phyloP scores from a whole-genome alignment of 2,113 vertebrate species.

The Lagenorhynchus albirostris region DNA sequence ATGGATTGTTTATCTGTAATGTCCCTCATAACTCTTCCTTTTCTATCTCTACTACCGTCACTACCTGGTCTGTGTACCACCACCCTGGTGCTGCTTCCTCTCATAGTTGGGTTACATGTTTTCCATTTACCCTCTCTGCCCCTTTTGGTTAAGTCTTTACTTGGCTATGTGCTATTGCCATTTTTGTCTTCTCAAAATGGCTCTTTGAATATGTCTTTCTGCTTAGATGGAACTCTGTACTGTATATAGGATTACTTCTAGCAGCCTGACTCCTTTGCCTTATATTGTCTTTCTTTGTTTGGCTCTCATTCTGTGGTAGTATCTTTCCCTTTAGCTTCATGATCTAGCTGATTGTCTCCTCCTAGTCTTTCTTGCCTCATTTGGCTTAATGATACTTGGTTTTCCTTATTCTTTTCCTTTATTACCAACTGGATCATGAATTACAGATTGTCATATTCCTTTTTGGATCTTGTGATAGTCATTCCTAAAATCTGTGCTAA shows the following conservation, averaged over 20 bases:
- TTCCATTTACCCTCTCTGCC: neutral
- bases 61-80: neutral
- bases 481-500: neutral
- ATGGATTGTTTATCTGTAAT: neutral
- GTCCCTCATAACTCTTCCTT: neutral
- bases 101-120: neutral
- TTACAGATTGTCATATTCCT: neutral
- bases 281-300: neutral
- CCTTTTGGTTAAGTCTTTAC: neutral
- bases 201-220: neutral
- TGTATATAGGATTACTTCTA: neutral
- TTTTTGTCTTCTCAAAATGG: neutral
- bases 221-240: neutral
- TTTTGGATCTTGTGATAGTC: neutral
- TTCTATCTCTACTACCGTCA: neutral
- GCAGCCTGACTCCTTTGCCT: neutral
- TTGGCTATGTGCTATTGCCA: neutral
- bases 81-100: neutral
- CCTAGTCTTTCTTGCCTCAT: neutral
- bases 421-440: neutral
- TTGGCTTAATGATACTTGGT: neutral
- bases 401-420: constrained; percentile 1
- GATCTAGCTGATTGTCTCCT: neutral
- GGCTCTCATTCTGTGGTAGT: neutral
- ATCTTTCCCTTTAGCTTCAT: neutral